Evolutionary conservation across 2,888 invertebrate species (phyloP).

Genomic region (Ligdia adustata): DNA sequence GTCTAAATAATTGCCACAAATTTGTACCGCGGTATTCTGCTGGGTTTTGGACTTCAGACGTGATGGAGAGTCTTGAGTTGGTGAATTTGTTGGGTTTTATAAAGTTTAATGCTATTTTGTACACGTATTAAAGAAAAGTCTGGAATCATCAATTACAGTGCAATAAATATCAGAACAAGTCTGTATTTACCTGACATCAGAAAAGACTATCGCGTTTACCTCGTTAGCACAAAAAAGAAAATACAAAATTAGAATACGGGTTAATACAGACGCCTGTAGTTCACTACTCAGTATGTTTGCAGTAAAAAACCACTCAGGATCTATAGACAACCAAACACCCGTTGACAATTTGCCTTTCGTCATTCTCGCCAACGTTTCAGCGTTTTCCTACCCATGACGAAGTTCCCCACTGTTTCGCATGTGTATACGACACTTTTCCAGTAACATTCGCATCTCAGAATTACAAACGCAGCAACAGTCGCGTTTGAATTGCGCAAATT

Average conservation of each 20-base stretch:
- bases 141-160: no score
- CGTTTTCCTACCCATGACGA: no score
- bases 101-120: conserved; percentile 12
- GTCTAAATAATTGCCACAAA: conserved; percentile 33
- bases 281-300: not conserved
- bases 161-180: no score
- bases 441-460: conserved; percentile 42
- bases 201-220: no score
- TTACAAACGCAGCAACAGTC: conserved; percentile 46
- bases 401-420: not conserved
- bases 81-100: conserved; percentile 18
- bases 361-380: no score
- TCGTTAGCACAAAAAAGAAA: no score
- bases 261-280: not conserved
- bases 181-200: no score
- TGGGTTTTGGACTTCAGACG: conserved; percentile 16
- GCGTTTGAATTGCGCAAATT: conserved; percentile 55
- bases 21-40: conserved; percentile 28
- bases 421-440: conserved; percentile 29
- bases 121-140: no score
- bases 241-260: not conserved
- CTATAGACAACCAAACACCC: not conserved
- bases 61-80: not conserved
- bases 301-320: not conserved
- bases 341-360: not conserved